Conservation (phyloP, 2,113 vertebrate genomes). For the Xiphophorus couchianus region DNA sequence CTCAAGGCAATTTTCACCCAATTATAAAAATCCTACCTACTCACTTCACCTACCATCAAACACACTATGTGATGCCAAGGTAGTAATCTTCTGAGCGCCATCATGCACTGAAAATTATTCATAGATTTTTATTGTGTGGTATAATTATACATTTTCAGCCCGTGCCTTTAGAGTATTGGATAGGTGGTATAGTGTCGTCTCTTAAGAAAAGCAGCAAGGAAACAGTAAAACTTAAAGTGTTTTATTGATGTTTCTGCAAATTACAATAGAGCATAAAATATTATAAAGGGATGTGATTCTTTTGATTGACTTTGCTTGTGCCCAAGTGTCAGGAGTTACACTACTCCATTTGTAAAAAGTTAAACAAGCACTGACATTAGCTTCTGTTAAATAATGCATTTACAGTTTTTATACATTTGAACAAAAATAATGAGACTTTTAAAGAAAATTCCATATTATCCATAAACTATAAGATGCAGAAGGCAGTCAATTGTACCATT, state of each 20-base stretch:
- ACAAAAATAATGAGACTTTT: background rate
- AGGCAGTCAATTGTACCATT: too few species aligned
- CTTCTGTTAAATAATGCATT: background rate
- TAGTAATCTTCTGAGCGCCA: conserved; percentile 44
- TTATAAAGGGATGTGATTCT: background rate
- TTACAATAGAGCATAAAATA: background rate
- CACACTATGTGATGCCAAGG: conserved; percentile 50
- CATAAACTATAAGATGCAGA: too few species aligned
- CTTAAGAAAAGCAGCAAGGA: conserved; percentile 21
- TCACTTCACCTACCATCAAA: conserved; percentile 55
- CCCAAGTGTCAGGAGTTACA: too few species aligned
- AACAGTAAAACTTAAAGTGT: conserved; percentile 22
- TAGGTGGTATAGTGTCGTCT: conserved; percentile 21
- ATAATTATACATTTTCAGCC: conserved; percentile 64
- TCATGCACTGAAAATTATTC: conserved; percentile 67
- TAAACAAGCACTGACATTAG: background rate
- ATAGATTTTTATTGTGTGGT: conserved; percentile 67
- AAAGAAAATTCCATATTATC: too few species aligned
- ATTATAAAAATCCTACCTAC: conserved; percentile 53
- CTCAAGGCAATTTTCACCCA: conserved; percentile 34
- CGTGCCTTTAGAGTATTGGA: conserved; percentile 52
- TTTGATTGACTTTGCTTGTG: background rate
- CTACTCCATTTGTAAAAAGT: background rate
- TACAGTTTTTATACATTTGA: background rate
- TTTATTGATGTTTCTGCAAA: conserved; percentile 7